Conservation (phyloP, 92 coral and sea anemone genomes). For the Virgularia gustaviana region DNA sequence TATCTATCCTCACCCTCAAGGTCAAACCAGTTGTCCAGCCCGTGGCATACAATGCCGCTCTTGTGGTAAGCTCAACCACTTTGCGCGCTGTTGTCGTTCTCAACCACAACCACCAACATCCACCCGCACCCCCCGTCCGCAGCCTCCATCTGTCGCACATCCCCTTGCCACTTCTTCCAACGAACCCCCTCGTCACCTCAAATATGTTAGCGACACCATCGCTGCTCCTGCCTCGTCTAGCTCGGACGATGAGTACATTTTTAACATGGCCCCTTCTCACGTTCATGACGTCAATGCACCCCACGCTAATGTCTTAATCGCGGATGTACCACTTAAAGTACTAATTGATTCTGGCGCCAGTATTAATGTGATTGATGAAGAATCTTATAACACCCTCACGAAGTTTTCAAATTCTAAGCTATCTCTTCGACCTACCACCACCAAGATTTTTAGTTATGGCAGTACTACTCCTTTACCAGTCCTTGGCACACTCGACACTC, state of each 20-base stretch:
- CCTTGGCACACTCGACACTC: background rate
- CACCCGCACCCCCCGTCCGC: no score
- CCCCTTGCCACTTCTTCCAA: no score
- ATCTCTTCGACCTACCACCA: background rate
- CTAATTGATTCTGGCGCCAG: slow-evolving; percentile 21
- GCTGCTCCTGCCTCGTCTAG: no score
- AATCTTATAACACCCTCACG: background rate
- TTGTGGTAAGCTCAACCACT: slow-evolving; percentile 56
- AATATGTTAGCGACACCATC: no score
- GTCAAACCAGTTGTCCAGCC: slow-evolving; percentile 44
- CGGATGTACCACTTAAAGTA: slow-evolving; percentile 1
- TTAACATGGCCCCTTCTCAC: no score
- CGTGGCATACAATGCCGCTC: slow-evolving; percentile 46
- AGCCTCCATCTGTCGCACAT: no score
- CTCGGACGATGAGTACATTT: no score
- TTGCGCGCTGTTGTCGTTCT: no score
- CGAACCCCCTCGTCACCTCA: no score
- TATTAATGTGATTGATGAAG: slow-evolving; percentile 13
- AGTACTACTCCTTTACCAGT: slow-evolving; percentile 7
- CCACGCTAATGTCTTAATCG: slow-evolving; percentile 11
- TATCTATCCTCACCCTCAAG: slow-evolving; percentile 33
- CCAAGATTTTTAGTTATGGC: slow-evolving; percentile 8
- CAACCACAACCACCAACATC: no score
- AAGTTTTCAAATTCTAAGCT: background rate
- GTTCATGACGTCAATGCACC: slow-evolving; percentile 2